Percentiles rank a stretch among this genome's conserved stretches.
Conservation (phyloP, 2,888 invertebrate genomes). For the Acrobeloides nanus region DNA sequence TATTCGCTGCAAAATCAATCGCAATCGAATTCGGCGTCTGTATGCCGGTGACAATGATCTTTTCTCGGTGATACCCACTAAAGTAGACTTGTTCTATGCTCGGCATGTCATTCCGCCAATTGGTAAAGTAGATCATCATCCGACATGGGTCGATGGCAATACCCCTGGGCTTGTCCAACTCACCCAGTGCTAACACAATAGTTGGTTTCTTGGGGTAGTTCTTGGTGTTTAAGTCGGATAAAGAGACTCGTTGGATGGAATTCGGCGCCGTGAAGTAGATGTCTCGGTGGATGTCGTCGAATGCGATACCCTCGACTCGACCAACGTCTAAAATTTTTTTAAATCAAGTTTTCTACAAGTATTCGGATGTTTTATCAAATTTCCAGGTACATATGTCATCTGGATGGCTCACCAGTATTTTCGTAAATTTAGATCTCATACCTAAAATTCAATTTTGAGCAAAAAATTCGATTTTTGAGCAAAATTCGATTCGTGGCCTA, state of each 20-base stretch:
- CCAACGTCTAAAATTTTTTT: too few species aligned
- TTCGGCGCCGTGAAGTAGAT: slow-evolving; percentile 81
- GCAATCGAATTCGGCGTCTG: slow-evolving; percentile 78
- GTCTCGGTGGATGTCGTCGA: slow-evolving; percentile 65
- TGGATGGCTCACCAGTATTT: too few species aligned
- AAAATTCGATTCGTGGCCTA: too few species aligned
- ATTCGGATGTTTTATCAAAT: too few species aligned
- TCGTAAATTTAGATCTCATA: too few species aligned
- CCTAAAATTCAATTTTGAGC: too few species aligned
- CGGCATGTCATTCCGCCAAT: slow-evolving; percentile 76
- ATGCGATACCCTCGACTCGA: slow-evolving; percentile 78
- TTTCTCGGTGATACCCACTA: slow-evolving; percentile 66
- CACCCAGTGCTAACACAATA: slow-evolving; percentile 10
- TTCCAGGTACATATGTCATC: too few species aligned
- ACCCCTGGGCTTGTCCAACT: slow-evolving; percentile 70
- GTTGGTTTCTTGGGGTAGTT: slow-evolving; percentile 8
- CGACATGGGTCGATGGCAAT: slow-evolving; percentile 77
- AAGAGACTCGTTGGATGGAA: slow-evolving; percentile 61
- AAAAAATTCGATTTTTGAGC: too few species aligned
- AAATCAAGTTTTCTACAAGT: too few species aligned
- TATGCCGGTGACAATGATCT: slow-evolving; percentile 71
- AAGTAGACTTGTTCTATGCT: slow-evolving; percentile 73
- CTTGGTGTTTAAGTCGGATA: not conserved
- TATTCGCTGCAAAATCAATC: slow-evolving; percentile 68
- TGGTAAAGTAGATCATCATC: slow-evolving; percentile 78